Conservation (phyloP, 2,888 invertebrate genomes). For the Hermaeophaga mercurialis region DNA sequence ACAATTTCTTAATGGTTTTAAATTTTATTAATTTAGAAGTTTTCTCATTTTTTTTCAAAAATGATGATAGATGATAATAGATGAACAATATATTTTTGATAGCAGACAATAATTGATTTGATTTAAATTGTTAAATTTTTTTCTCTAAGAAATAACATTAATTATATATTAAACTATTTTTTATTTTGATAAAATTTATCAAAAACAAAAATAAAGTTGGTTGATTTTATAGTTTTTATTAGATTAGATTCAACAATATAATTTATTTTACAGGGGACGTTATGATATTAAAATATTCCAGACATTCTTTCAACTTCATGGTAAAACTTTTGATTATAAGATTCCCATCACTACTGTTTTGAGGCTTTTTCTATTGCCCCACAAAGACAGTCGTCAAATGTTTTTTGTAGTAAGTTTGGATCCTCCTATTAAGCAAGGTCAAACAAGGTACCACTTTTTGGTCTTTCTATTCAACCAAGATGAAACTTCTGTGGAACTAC, state of each 20-base stretch:
- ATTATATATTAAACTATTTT: too few species aligned
- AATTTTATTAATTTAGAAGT: too few species aligned
- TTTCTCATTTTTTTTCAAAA: too few species aligned
- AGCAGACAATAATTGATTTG: too few species aligned
- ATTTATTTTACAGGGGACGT: conserved; percentile 91
- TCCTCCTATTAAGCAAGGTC: conserved; percentile 99
- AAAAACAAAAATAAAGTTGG: too few species aligned
- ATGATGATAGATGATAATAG: too few species aligned
- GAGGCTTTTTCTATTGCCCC: conserved; percentile 91
- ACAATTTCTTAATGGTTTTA: conserved; percentile 1
- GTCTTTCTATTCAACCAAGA: conserved; percentile 95
- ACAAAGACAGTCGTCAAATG: conserved; percentile 97
- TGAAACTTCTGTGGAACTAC: conserved; percentile 88
- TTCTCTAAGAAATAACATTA: too few species aligned
- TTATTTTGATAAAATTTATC: too few species aligned
- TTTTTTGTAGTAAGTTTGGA: conserved; percentile 97
- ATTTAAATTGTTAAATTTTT: too few species aligned
- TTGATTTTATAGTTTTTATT: too few species aligned
- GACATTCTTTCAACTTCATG: conserved; percentile 89
- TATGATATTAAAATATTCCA: conserved; percentile 96
- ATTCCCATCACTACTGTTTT: conserved; percentile 97
- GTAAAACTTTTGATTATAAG: conserved; percentile 99
- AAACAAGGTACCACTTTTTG: conserved; percentile 96
- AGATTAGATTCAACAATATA: too few species aligned
- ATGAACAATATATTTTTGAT: too few species aligned